Base-by-base conservation (phyloP, 2,888 invertebrate species). In the Homarus gammarus region DNA sequence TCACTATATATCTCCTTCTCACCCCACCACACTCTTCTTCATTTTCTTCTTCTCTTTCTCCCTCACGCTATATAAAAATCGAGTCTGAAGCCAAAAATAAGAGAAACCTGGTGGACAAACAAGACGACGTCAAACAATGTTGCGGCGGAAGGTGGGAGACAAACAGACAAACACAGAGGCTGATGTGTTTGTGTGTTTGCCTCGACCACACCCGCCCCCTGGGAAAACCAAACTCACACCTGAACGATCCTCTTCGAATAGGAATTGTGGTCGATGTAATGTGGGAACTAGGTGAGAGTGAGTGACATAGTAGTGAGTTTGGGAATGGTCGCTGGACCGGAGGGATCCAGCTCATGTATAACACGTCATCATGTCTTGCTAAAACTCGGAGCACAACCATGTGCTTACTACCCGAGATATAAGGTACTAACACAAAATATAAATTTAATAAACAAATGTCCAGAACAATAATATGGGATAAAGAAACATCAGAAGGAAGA, bases 201-300 rank as follows among this genome's bases (percentile, higher is more conserved):
- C 49, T 31, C 40, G 75, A 44, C 44, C 49, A 40, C 15, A 40
- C 49, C 49, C 31, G 31, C 49, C 75, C n/a, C 75, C 40, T 75
- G 75, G 75, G 75, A 75, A 75, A 75, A 22, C 75, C 75, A 75
- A 75, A 75, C 75, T 75, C 10, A 38, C 40, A 75, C 44, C 40
- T 44, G 40, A 40, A 36, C 40, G 75, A 22, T 31, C 22, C 75
- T 5, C n/a, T 33, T 1, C 33, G 38, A 22, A 15, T 15, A 10
- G 56, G 56, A n/a, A n/a, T n/a, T n/a, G n/a, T n/a, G n/a, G n/a
- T n/a, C 56, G 18, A 3, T 44, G 44, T 10, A 5, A 12, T 8
- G 44, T 44, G 44, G 12, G 12, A 44, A 44, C 6, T 44, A 12
- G 44, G 44, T 44, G 44, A 12, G 12, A 12, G 44, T 44, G 44